Base-by-base conservation (phyloP, 2,113 vertebrate species). In the Fregetta grallaria region DNA sequence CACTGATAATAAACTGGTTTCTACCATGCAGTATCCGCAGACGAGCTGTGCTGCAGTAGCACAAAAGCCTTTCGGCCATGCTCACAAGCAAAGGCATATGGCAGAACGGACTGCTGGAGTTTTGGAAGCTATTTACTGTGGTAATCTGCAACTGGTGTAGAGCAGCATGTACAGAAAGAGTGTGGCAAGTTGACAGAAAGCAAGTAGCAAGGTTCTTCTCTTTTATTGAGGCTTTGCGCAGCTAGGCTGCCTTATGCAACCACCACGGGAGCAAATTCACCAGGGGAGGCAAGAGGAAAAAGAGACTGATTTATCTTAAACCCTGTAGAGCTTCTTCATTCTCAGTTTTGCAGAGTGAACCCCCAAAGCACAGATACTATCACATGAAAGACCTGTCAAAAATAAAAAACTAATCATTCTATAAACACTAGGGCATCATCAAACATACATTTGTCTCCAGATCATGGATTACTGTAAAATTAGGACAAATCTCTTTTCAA, bases 141-240 rank as follows among this genome's bases (percentile, higher is more conserved):
- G 84, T 92, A 83, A 91, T 91, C 80, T 94, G 77, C 92, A 96
- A 87, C 86, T 86, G 59, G 77, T 90, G 85, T 80, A 92, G 45
- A 91, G 88, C 62, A 83, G 78, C 63, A 72, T 52, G 45, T 90
- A 93, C 68, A 86, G 83, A 92, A 93, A 50, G 45, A 89, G 77
- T 18, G 67, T 94, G 79, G 83, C 75, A 91, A 96, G 67, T 36
- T 84, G 81, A 93, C 88, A 94, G 66, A 96, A 90, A 84, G 77
- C 34, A 38, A 92, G 80, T 55, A 85, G 62, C 66, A 87, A 92
- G 83, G 73, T 87, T 20, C 83, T 94, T 93, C 61, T 84, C 73
- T 95, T 96, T 86, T 76, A 76, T 15, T 78, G 94, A 65, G 40
- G 70, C 86, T 89, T 92, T 89, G 56, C 95, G 95, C 94, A 92